Evolutionary conservation across 1,140 invertebrate genomes (phyloP), one percentile per base, ranked within the genome.

Genomic region (Lepeophtheirus salmonis): DNA sequence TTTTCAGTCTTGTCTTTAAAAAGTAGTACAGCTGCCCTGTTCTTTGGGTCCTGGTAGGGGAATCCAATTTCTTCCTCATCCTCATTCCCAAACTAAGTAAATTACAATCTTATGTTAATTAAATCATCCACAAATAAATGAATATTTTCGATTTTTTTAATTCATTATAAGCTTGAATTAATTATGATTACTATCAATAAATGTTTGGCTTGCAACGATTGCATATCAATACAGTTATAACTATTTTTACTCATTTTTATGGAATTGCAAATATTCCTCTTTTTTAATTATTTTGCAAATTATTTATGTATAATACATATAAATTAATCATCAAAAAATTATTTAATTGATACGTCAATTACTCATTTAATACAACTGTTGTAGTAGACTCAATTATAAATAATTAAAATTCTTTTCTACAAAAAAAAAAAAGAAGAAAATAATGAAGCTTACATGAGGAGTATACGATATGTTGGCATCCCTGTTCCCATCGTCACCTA

Each of bases 41-140:
- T 89, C 18, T 77, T 72, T 63, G 82, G 78, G 70, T 91, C 87
- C 68, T 91, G 86, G 72, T 86, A 91, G 17, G 85, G 77, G 59
- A 87, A 82, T 22, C 87, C 87, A 60, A 89, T 77, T 63, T 86
- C 77, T 60, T 78, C 72, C 60, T 72, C 76, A 50, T 75, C 72
- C 69, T 65, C 72, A 21, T 18, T 18, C 14, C 3, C 20, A 10
- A 54, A 26, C 20, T 14, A 54, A 20, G n/a, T 53, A 14, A 14
- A 53, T 21, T 13, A 22, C 52, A 22, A 16, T 14, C 21, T 53
- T 18, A 18, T 22, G 18, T 13, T 17, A 13, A 14, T 21, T 14
- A 13, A 13, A 18, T 22, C 52, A 22, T 53, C 14, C 2, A 14
- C 20, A 21, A n/a, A 53, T 53, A 14, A n/a, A 14, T 14, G 14